phyloP scores from a whole-genome alignment of 2,113 vertebrate genomes.

The Oreochromis tanganicae region DNA sequence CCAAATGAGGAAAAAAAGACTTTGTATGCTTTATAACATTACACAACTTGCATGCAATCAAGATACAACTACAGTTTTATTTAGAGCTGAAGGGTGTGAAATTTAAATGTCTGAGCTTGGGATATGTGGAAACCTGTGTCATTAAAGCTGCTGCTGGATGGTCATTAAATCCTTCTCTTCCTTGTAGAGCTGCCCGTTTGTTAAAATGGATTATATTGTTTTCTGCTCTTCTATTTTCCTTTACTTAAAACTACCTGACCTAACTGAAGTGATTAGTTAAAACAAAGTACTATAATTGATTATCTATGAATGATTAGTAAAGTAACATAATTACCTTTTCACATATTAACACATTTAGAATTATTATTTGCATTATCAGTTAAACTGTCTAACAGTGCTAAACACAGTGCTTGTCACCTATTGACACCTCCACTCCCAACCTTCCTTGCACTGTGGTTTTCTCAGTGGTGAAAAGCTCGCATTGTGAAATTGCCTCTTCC shows the following conservation, averaged over 20 bases:
- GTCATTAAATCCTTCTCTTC: background rate
- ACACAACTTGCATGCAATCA: background rate
- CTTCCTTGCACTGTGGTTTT: slow-evolving; percentile 16
- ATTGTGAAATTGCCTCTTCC: slow-evolving; percentile 62
- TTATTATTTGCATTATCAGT: background rate
- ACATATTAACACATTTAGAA: background rate
- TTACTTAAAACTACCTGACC: background rate
- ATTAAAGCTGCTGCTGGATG: background rate
- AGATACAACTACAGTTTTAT: background rate
- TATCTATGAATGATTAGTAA: background rate
- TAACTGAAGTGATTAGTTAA: background rate
- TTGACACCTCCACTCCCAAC: background rate
- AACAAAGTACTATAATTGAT: background rate
- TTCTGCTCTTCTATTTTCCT: background rate
- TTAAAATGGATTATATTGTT: background rate
- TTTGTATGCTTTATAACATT: background rate
- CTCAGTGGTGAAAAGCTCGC: slow-evolving; percentile 11
- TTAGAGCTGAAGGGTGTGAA: background rate
- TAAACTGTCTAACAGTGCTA: background rate
- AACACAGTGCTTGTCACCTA: background rate
- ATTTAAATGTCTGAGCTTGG: background rate
- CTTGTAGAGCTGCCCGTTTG: background rate
- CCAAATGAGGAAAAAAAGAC: background rate
- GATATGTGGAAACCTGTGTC: background rate
- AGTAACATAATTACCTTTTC: background rate